phyloP scores from a whole-genome alignment of 2,888 invertebrate species.

The Harpalus rufipes region DNA sequence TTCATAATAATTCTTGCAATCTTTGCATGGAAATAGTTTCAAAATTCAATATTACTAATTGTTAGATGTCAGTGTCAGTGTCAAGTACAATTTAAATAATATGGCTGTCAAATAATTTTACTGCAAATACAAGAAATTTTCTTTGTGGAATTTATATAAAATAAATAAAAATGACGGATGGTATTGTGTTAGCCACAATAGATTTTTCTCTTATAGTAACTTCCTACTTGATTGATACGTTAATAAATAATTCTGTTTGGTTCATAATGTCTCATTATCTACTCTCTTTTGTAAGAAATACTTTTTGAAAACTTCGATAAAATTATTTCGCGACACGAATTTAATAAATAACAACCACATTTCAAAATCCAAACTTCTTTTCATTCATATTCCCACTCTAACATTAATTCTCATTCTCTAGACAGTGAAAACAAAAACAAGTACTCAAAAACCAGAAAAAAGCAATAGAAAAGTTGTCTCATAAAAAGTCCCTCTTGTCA shows the following conservation, averaged over 20 bases:
- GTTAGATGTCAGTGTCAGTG: too few species aligned
- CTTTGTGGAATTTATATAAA: background rate
- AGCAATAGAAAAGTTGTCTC: slow-evolving; percentile 45
- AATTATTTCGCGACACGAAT: background rate
- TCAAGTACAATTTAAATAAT: too few species aligned
- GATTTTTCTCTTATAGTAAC: too few species aligned
- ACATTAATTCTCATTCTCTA: slow-evolving; percentile 35
- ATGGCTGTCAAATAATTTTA: too few species aligned
- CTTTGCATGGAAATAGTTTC: too few species aligned
- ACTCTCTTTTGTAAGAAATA: background rate
- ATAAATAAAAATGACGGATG: background rate
- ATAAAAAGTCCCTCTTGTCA: slow-evolving; percentile 49
- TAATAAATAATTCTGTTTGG: too few species aligned
- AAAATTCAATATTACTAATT: too few species aligned
- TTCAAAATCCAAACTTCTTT: background rate
- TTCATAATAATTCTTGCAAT: too few species aligned
- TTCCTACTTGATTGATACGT: too few species aligned
- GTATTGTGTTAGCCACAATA: background rate
- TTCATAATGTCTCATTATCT: too few species aligned
- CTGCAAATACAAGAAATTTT: too few species aligned
- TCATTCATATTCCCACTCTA: slow-evolving; percentile 17
- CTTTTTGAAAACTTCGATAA: background rate
- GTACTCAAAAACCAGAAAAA: slow-evolving; percentile 36
- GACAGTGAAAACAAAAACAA: slow-evolving; percentile 38
- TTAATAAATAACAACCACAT: background rate